These are phyloP conservation scores for Ctenicera cuprea DNA, from an alignment of 2,888 invertebrate species.

Conservation along the genomic window DNA sequence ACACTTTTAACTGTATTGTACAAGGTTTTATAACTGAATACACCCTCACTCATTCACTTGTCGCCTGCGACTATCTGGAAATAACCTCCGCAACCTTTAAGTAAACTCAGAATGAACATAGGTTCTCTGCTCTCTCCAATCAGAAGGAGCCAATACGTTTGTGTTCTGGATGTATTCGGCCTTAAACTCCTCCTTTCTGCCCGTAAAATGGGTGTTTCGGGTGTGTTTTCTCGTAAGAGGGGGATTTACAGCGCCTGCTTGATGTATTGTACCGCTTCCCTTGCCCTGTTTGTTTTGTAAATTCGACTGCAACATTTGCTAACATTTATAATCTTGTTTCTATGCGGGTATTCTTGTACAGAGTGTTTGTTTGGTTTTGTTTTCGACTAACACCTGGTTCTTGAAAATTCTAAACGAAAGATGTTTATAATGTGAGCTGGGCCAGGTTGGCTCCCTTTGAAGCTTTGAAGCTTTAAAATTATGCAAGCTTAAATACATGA, in stretches of 20 bases:
- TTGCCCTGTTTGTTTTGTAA: constrained; percentile 67
- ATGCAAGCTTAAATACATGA: no score
- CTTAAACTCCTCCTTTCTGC: constrained; percentile 40
- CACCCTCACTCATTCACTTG: constrained; percentile 33
- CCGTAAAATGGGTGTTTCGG: constrained; percentile 40
- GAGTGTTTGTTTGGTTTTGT: constrained; percentile 42
- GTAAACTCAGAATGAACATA: constrained; percentile 36
- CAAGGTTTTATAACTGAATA: background rate
- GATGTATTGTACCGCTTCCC: constrained; percentile 48
- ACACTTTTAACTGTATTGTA: constrained; percentile 2
- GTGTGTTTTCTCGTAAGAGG: constrained; percentile 32
- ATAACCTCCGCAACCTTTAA: constrained; percentile 20
- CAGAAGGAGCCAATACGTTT: constrained; percentile 16
- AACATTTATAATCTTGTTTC: constrained; percentile 58
- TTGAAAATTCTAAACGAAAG: background rate
- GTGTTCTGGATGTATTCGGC: background rate
- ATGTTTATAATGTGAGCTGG: background rate
- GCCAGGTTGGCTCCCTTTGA: no score
- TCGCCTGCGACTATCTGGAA: constrained; percentile 40
- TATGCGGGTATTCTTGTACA: constrained; percentile 38
- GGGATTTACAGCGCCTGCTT: constrained; percentile 43
- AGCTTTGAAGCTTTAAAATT: no score
- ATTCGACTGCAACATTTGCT: constrained; percentile 65
- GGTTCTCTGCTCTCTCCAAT: constrained; percentile 22
- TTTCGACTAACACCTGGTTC: constrained; percentile 29